These are phyloP conservation scores for Molorchus minor DNA, from an alignment of 2,888 invertebrate species.

Conservation along the genomic window DNA sequence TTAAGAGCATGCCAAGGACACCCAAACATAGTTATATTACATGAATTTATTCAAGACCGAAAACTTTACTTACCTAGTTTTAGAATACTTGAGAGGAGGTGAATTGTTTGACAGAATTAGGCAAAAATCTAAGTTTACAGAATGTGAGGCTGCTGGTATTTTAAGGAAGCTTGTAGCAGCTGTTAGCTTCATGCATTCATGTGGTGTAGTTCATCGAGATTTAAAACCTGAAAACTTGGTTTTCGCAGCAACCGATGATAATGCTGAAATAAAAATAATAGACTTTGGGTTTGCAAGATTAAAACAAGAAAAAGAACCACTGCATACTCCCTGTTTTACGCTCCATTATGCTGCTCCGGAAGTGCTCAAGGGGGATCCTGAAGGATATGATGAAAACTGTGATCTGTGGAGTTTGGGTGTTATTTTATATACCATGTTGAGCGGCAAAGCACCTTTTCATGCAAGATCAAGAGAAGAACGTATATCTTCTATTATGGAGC, in stretches of 20 bases:
- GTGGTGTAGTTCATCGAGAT: constrained; percentile 90
- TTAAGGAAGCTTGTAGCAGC: constrained; percentile 85
- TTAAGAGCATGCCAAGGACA: constrained; percentile 88
- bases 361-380: constrained; percentile 72
- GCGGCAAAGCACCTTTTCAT: constrained; percentile 89
- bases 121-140: constrained; percentile 75
- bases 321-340: constrained; percentile 92
- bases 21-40: constrained; percentile 83
- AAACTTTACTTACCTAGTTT: constrained; percentile 85
- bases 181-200: constrained; percentile 84
- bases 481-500: constrained; percentile 79
- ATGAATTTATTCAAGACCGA: constrained; percentile 87
- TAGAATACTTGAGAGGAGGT: constrained; percentile 86
- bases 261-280: constrained; percentile 81
- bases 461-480: constrained; percentile 72
- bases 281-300: constrained; percentile 96
- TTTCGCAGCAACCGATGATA: constrained; percentile 67
- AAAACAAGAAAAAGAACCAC: constrained; percentile 69
- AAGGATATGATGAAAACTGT: constrained; percentile 90
- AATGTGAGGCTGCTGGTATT: constrained; percentile 80
- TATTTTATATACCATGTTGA: constrained; percentile 77
- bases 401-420: constrained; percentile 97
- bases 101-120: constrained; percentile 78
- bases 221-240: constrained; percentile 91
- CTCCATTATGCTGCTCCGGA: constrained; percentile 96